These are phyloP conservation scores for Oostethus manadensis DNA, from an alignment of 2,113 vertebrate genomes.

Conservation along the genomic window DNA sequence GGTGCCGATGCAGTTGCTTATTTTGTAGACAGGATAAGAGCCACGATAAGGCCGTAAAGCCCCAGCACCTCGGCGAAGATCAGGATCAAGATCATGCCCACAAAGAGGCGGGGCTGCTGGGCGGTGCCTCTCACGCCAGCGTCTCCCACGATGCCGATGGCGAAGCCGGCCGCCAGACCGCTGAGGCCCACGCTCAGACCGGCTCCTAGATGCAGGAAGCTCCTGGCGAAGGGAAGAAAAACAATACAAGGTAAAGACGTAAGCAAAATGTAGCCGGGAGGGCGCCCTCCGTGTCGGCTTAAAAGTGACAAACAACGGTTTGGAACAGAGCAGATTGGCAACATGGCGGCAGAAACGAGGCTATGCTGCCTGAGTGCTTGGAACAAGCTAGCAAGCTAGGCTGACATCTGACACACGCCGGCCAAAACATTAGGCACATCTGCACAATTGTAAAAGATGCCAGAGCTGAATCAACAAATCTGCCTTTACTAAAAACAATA, in stretches of 20 bases:
- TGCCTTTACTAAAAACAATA: background rate
- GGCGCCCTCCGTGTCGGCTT: background rate
- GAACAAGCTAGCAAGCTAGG: background rate
- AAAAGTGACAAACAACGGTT: background rate
- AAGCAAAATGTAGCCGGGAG: too few species aligned
- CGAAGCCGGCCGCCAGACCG: constrained; percentile 93
- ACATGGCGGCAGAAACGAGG: background rate
- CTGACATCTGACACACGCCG: background rate
- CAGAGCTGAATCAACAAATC: background rate
- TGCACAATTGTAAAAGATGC: background rate
- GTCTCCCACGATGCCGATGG: constrained; percentile 96
- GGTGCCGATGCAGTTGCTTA: constrained; percentile 61
- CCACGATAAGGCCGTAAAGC: constrained; percentile 96
- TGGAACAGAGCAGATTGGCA: background rate
- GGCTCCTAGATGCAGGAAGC: constrained; percentile 93
- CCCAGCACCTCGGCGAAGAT: constrained; percentile 98
- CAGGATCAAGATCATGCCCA: constrained; percentile 98
- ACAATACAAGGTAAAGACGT: background rate
- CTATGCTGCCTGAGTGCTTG: background rate
- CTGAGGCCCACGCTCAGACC: constrained; percentile 96
- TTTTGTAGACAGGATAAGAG: constrained; percentile 98
- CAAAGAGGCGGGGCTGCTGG: constrained; percentile 95
- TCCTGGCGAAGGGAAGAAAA: constrained; percentile 70
- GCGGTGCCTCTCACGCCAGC: constrained; percentile 93
- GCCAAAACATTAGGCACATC: background rate